phyloP scores from a whole-genome alignment of 2,888 invertebrate species.

The Lomographa bimaculata region DNA sequence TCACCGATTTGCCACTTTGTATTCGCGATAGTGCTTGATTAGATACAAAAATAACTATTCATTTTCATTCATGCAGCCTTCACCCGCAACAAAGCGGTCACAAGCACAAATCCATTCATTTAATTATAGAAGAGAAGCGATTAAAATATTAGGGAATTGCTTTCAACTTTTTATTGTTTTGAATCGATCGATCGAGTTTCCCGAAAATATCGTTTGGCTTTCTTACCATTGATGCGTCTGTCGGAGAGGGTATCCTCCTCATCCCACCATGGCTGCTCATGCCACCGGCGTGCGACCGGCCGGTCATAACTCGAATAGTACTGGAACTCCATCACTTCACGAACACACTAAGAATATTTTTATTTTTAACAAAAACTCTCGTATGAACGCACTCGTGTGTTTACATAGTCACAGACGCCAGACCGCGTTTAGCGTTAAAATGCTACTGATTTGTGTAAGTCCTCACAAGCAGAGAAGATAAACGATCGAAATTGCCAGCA shows the following conservation, averaged over 20 bases:
- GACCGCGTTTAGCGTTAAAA: slow-evolving; percentile 55
- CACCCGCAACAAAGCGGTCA: no score
- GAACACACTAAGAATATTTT: slow-evolving; percentile 36
- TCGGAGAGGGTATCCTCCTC: slow-evolving; percentile 75
- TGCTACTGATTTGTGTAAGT: slow-evolving; percentile 69
- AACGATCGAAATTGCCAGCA: slow-evolving; percentile 57
- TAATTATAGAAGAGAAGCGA: no score
- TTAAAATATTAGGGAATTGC: no score
- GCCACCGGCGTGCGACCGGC: slow-evolving; percentile 51
- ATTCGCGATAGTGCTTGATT: no score
- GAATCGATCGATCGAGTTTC: no score
- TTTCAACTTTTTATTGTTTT: no score
- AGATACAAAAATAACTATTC: no score
- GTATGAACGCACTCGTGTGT: slow-evolving; percentile 34
- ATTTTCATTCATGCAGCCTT: no score
- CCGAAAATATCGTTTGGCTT: no score
- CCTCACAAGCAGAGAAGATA: slow-evolving; percentile 66
- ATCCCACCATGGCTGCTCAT: slow-evolving; percentile 75
- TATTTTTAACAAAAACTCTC: slow-evolving; percentile 35
- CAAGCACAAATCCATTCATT: no score
- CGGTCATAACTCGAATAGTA: slow-evolving; percentile 71
- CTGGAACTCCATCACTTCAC: slow-evolving; percentile 68
- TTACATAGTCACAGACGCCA: slow-evolving; percentile 51
- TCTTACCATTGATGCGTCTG: slow-evolving; percentile 70
- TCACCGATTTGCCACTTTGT: no score